Evolutionary conservation across 2,113 vertebrate species (phyloP).

Genomic region (Mustela lutreola): DNA sequence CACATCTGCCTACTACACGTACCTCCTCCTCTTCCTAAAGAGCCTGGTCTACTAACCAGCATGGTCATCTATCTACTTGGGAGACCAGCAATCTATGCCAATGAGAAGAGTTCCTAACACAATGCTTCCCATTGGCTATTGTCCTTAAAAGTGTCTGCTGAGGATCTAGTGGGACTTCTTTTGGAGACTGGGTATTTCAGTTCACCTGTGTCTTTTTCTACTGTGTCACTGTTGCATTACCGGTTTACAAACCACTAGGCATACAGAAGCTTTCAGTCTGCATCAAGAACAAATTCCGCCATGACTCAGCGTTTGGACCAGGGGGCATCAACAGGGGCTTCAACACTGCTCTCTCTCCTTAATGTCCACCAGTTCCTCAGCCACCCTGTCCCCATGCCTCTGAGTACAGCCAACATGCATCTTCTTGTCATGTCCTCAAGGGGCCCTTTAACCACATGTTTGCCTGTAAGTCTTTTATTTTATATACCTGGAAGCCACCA

Average conservation of each 20-base stretch:
- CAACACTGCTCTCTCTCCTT: not conserved
- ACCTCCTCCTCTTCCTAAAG: conserved; percentile 85
- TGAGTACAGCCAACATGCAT: not conserved
- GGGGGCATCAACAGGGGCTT: accelerated
- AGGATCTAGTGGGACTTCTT: not conserved
- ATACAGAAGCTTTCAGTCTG: not conserved
- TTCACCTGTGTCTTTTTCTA: not conserved
- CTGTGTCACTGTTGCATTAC: not conserved
- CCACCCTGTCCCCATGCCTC: not conserved
- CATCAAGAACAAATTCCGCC: not conserved
- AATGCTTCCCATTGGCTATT: not conserved
- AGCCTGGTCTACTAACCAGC: conserved; percentile 78
- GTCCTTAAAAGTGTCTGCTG: not conserved
- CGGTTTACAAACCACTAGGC: not conserved
- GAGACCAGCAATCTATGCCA: not conserved
- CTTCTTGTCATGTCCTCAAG: accelerated
- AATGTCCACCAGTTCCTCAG: not conserved
- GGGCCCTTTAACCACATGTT: not conserved
- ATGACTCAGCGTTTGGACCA: not conserved
- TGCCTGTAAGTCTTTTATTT: not conserved
- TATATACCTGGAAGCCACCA: not conserved
- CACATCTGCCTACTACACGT: conserved; percentile 83
- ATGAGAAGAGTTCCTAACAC: conserved; percentile 25
- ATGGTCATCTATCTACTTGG: conserved; percentile 70
- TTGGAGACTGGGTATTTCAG: not conserved